A percentile compares a stretch with the other conserved stretches of the same genome.
Evolutionary conservation across 2,888 invertebrate species (phyloP).

Genomic region (Lasioglossum morio): DNA sequence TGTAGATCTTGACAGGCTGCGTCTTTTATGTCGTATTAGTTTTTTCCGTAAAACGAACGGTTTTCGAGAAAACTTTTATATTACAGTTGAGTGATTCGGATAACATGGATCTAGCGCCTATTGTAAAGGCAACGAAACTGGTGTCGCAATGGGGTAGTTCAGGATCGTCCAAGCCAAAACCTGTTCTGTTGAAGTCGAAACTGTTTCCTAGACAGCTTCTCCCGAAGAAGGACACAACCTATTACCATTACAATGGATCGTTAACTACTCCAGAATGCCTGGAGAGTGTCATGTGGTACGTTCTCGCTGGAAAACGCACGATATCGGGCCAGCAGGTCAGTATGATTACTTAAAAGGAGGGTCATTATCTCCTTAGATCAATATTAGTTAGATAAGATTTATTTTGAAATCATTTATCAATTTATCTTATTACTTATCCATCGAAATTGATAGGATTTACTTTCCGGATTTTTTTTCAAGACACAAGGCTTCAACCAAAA

Average conservation of each 20-base stretch:
- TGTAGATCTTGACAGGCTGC: no score
- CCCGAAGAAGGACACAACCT: conserved; percentile 86
- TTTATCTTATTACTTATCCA: no score
- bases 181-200: conserved; percentile 59
- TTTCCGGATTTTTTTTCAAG: no score
- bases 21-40: no score
- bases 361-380: neutral
- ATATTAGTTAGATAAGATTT: neutral
- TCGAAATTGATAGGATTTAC: no score
- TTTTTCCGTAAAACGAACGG: no score
- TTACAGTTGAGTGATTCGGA: conserved; percentile 65
- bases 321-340: conserved; percentile 86
- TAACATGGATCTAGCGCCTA: conserved; percentile 72
- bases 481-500: no score
- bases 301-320: conserved; percentile 86
- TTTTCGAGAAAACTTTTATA: neutral
- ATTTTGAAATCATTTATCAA: neutral
- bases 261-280: conserved; percentile 91
- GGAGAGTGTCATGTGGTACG: conserved; percentile 90
- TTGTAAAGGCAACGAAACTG: conserved; percentile 71
- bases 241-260: conserved; percentile 90
- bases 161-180: conserved; percentile 30
- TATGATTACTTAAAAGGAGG: conserved; percentile 4
- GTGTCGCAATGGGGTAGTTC: conserved; percentile 71
- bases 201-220: conserved; percentile 85